Conservation (phyloP, 2,888 invertebrate species). For the Tetragonisca angustula region DNA sequence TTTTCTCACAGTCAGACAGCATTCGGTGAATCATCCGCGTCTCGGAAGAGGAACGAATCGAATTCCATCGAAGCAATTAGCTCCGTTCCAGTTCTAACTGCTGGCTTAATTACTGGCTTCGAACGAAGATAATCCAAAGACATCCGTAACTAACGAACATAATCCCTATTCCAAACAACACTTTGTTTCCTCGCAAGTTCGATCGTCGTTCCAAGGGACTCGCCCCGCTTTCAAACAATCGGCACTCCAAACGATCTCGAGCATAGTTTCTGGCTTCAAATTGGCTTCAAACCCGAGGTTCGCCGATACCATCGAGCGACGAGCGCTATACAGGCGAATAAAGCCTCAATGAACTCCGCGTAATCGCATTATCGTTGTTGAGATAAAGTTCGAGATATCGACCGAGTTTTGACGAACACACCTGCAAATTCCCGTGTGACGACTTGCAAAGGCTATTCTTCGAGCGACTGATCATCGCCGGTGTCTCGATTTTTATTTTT, state of each 20-base stretch:
- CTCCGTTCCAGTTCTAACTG: neutral
- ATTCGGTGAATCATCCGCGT: conserved; percentile 1
- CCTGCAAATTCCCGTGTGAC: conserved; percentile 46
- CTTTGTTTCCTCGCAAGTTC: neutral
- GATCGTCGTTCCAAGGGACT: neutral
- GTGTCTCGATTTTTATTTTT: conserved; percentile 15
- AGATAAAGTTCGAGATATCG: conserved; percentile 31
- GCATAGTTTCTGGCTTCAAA: neutral
- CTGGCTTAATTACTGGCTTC: conserved; percentile 18
- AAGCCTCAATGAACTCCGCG: conserved; percentile 1
- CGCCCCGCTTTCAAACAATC: neutral
- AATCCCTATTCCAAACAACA: neutral
- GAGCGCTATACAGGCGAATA: neutral
- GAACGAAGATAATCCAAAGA: neutral
- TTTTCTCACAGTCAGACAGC: neutral
- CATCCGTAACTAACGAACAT: neutral
- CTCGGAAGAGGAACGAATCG: conserved; percentile 22
- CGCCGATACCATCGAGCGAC: neutral
- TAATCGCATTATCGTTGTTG: conserved; percentile 31
- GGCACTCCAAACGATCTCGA: neutral
- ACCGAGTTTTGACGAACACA: conserved; percentile 15
- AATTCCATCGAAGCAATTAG: conserved; percentile 26
- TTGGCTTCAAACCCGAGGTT: neutral
- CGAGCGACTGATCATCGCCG: conserved; percentile 1
- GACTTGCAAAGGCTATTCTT: conserved; percentile 46